These are phyloP conservation scores for Grammomys surdaster DNA, from an alignment of 2,113 vertebrate genomes.

Conservation along the genomic window DNA sequence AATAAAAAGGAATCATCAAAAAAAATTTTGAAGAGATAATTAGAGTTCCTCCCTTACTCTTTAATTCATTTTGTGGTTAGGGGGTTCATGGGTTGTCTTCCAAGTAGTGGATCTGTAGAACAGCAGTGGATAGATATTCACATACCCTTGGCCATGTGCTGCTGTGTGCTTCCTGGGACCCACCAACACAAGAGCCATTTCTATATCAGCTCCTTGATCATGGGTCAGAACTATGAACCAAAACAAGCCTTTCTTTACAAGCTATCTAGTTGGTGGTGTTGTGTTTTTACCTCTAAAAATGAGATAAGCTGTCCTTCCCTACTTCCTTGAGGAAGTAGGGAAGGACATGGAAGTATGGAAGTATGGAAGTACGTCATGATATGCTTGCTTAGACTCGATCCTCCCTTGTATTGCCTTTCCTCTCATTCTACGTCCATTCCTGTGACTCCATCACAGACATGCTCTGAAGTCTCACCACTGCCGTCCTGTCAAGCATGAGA, in stretches of 20 bases:
- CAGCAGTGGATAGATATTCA: neutral
- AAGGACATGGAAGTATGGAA: too few species aligned
- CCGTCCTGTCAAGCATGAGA: neutral
- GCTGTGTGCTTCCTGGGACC: neutral
- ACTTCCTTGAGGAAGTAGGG: too few species aligned
- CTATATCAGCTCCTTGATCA: neutral
- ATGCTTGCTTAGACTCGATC: neutral
- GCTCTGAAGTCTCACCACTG: neutral
- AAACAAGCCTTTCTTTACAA: neutral
- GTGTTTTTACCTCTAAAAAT: neutral
- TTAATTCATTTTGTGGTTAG: neutral
- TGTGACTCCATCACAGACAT: neutral
- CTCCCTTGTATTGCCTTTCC: neutral
- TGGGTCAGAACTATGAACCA: neutral
- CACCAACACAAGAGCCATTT: neutral
- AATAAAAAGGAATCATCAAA: too few species aligned
- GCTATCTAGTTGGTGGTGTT: too few species aligned
- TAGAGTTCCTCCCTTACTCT: too few species aligned
- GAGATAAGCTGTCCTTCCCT: neutral
- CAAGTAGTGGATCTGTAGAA: neutral
- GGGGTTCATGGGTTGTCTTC: neutral
- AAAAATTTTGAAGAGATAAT: too few species aligned
- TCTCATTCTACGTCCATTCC: neutral
- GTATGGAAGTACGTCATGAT: neutral
- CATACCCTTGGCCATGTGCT: neutral